Conservation (phyloP, 1,140 invertebrate species). For the Drosophila ambigua region DNA sequence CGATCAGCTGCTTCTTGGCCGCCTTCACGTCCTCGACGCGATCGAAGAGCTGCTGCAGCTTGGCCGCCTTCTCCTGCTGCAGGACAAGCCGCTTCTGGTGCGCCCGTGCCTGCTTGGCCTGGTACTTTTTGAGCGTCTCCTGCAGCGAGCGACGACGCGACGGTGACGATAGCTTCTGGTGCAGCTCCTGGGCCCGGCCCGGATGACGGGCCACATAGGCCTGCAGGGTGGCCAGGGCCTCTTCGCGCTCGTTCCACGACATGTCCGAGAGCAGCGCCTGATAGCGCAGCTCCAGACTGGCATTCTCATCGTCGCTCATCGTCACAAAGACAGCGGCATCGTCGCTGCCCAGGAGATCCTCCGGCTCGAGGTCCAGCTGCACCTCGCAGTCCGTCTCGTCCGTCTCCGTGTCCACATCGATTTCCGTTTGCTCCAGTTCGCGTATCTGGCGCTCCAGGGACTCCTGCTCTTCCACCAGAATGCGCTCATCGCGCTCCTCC, state of each 20-base stretch:
- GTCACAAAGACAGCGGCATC: slow-evolving; percentile 70
- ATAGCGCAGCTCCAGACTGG: slow-evolving; percentile 87
- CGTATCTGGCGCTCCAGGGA: slow-evolving; percentile 91
- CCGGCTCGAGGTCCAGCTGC: slow-evolving; percentile 61
- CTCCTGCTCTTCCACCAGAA: slow-evolving; percentile 92
- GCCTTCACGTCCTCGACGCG: slow-evolving; percentile 96
- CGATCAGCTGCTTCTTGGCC: slow-evolving; percentile 93
- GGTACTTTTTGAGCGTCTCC: slow-evolving; percentile 91
- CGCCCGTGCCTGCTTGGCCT: slow-evolving; percentile 94
- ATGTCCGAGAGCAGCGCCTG: slow-evolving; percentile 90
- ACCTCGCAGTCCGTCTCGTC: slow-evolving; percentile 88
- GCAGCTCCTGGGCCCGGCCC: slow-evolving; percentile 94
- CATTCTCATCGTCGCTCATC: slow-evolving; percentile 75
- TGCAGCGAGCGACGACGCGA: slow-evolving; percentile 92
- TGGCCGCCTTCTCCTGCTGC: slow-evolving; percentile 92
- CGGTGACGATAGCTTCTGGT: slow-evolving; percentile 96
- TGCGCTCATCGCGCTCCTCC: slow-evolving; percentile 85
- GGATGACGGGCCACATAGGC: slow-evolving; percentile 93
- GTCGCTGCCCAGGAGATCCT: slow-evolving; percentile 41
- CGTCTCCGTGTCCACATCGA: slow-evolving; percentile 92
- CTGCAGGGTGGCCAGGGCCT: slow-evolving; percentile 90
- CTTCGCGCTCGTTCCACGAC: slow-evolving; percentile 91
- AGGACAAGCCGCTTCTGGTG: slow-evolving; percentile 91
- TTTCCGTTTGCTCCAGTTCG: slow-evolving; percentile 91
- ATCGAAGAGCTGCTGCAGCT: slow-evolving; percentile 92